A percentile compares a stretch with the other conserved stretches of the same genome.
Evolutionary conservation across 2,888 invertebrate species (phyloP).

Genomic region (Dorcus parallelipipedus): DNA sequence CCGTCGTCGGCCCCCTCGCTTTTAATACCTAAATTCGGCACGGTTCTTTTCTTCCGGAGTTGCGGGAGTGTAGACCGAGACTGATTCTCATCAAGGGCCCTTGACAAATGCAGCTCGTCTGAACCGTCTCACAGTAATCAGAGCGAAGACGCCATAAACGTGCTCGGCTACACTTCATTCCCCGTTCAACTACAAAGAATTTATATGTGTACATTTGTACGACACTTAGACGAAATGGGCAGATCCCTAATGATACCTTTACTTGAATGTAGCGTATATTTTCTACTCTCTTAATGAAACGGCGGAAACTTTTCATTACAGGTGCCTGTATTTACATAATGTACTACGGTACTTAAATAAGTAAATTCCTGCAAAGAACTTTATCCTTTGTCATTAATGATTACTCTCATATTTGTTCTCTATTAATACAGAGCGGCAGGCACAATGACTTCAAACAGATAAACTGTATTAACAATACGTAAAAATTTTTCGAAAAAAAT

Average conservation of each 20-base stretch:
- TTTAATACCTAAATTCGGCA: neutral
- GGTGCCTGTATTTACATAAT: constrained; percentile 14
- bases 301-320: constrained; percentile 15
- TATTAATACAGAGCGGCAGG: too few relatives aligned
- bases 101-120: constrained; percentile 35
- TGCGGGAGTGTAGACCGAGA: constrained; percentile 20
- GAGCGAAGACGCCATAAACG: constrained; percentile 32
- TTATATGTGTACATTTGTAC: constrained; percentile 39
- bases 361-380: neutral
- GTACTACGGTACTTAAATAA: constrained; percentile 1
- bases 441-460: too few relatives aligned
- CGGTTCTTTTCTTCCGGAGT: constrained; percentile 4
- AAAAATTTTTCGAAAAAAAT: too few relatives aligned
- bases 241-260: constrained; percentile 22
- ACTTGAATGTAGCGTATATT: constrained; percentile 5
- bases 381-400: neutral
- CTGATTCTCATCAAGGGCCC: constrained; percentile 32
- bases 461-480: too few relatives aligned
- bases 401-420: too few relatives aligned
- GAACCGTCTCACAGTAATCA: constrained; percentile 32
- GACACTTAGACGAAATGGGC: constrained; percentile 36
- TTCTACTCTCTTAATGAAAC: constrained; percentile 8
- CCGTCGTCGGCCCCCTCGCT: neutral
- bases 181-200: constrained; percentile 37
- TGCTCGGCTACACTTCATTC: constrained; percentile 36